Evolutionary conservation across 2,797 vertebrate species (phyloP).

Genomic region (Danio albolineatus): DNA sequence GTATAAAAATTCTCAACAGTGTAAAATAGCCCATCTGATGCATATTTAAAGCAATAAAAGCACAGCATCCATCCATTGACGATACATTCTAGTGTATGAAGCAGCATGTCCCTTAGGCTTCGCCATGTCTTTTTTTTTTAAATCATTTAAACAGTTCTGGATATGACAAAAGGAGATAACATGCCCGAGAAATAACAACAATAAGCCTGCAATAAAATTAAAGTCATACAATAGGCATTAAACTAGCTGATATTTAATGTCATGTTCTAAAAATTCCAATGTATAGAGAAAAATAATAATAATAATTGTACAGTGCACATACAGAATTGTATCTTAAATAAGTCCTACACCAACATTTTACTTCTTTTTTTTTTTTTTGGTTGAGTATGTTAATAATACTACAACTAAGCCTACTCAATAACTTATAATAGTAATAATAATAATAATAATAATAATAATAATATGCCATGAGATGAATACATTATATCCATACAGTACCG

Average conservation of each 20-base stretch:
- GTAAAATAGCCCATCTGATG: slow-evolving; percentile 97
- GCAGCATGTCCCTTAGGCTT: slow-evolving; percentile 85
- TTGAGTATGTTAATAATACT: slow-evolving; percentile 96
- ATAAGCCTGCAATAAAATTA: slow-evolving; percentile 82
- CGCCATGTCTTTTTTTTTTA: slow-evolving; percentile 67
- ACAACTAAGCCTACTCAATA: slow-evolving; percentile 97
- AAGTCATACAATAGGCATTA: slow-evolving; percentile 83
- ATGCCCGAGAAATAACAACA: slow-evolving; percentile 64
- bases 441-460: too few relatives aligned
- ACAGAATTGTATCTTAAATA: slow-evolving; percentile 94
- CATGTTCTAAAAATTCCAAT: slow-evolving; percentile 88
- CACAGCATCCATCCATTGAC: slow-evolving; percentile 90
- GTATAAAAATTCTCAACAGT: slow-evolving; percentile 99
- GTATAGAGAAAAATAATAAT: slow-evolving; percentile 75
- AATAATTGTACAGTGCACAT: slow-evolving; percentile 95
- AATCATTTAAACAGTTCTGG: slow-evolving; percentile 69
- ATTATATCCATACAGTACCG: slow-evolving; percentile 96
- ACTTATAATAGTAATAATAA: slow-evolving; percentile 87
- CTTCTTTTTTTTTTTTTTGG: slow-evolving; percentile 77
- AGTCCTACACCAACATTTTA: slow-evolving; percentile 89
- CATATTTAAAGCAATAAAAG: slow-evolving; percentile 93
- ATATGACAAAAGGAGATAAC: slow-evolving; percentile 75
- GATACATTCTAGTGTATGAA: slow-evolving; percentile 91
- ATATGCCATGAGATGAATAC: slow-evolving; percentile 99
- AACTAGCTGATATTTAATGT: slow-evolving; percentile 84